phyloP scores from a whole-genome alignment of 2,113 vertebrate species.

The Mormoops blainvillei region DNA sequence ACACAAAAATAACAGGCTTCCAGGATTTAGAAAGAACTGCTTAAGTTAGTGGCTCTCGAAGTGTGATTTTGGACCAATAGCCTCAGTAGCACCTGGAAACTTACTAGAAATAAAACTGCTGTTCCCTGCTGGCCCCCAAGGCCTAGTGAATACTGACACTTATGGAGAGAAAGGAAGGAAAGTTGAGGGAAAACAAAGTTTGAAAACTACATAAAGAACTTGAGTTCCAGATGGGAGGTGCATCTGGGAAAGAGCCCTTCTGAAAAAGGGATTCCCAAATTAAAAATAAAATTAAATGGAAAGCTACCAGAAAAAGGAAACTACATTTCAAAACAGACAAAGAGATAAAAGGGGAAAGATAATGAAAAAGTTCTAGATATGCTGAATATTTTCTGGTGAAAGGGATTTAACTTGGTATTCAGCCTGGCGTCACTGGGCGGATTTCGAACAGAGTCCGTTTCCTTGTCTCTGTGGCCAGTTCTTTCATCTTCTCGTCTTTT shows the following conservation, averaged over 20 bases:
- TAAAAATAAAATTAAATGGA: conserved; percentile 14
- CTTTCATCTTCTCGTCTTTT: not conserved
- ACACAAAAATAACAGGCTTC: not conserved
- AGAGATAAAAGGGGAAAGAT: not conserved
- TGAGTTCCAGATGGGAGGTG: not conserved
- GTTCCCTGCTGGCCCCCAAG: not conserved
- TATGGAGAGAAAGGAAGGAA: not conserved
- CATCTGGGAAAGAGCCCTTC: not conserved
- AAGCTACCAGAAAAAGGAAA: conserved; percentile 8
- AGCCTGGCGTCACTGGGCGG: not conserved
- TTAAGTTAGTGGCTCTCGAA: not conserved
- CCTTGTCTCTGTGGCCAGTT: not conserved
- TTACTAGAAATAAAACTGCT: not conserved
- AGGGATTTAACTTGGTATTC: not conserved
- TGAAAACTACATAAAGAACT: not conserved
- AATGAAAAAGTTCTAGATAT: not conserved
- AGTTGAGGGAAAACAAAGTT: not conserved
- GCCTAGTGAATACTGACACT: not conserved
- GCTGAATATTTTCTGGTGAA: conserved; percentile 13
- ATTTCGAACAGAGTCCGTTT: not conserved
- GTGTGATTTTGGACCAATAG: not conserved
- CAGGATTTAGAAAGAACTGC: not conserved
- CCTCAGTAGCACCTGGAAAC: not conserved
- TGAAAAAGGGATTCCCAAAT: not conserved
- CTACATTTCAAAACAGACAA: not conserved